Conservation (phyloP, 2,113 vertebrate genomes). For the Jaculus jaculus region DNA sequence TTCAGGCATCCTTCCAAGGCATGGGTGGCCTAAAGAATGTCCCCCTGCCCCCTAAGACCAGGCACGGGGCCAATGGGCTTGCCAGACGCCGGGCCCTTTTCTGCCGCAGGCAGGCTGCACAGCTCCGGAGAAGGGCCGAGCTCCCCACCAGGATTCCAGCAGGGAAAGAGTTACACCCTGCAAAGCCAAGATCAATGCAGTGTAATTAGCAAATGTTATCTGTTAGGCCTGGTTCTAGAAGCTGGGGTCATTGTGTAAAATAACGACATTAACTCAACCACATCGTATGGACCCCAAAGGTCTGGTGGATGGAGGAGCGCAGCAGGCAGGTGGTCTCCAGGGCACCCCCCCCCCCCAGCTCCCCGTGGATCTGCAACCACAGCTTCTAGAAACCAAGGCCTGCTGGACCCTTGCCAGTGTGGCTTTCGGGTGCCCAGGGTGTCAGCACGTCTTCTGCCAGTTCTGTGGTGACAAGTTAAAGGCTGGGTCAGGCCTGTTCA, state of each 20-base stretch:
- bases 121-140: neutral
- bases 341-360: accelerated
- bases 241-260: neutral
- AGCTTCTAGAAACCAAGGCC: too few species aligned
- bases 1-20: accelerated
- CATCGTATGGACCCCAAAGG: too few species aligned
- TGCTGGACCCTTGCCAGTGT: neutral
- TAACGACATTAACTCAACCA: neutral
- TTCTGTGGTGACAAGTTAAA: neutral
- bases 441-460: neutral
- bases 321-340: too few species aligned
- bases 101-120: accelerated
- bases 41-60: neutral
- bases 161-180: neutral
- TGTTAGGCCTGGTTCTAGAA: neutral
- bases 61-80: neutral
- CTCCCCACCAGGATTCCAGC: neutral
- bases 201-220: slow-evolving; percentile 29
- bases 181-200: neutral
- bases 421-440: accelerated
- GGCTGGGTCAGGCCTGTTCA: neutral
- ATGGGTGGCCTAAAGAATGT: neutral
- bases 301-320: neutral
- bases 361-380: too few species aligned
- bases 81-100: accelerated